Conservation (phyloP, 2,888 invertebrate species). For the Lepetodrilus schrolli region DNA sequence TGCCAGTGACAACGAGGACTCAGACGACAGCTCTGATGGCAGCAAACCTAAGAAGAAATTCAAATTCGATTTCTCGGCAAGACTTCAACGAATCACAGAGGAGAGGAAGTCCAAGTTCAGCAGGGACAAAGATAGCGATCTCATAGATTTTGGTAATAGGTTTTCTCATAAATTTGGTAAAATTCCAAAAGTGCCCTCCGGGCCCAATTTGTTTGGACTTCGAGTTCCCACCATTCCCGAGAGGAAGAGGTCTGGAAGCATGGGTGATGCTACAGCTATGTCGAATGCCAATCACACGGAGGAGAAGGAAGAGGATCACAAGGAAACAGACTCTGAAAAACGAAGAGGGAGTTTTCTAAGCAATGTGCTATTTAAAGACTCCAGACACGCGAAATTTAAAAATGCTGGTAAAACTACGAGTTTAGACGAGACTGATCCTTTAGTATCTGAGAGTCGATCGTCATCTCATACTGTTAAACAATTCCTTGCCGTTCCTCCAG, state of each 20-base stretch:
- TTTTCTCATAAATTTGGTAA: conserved; percentile 45
- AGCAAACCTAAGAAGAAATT: conserved; percentile 67
- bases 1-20: conserved; percentile 69
- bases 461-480: neutral
- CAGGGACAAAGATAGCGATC: conserved; percentile 52
- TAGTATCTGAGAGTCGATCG: neutral
- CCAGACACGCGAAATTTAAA: conserved; percentile 33
- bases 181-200: conserved; percentile 66
- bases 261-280: conserved; percentile 50
- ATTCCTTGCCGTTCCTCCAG: conserved; percentile 4
- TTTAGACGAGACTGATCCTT: neutral
- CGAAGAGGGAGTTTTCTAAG: conserved; percentile 44
- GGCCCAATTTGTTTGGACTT: conserved; percentile 67
- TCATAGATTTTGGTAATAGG: conserved; percentile 49
- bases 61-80: conserved; percentile 67
- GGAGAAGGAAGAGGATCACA: conserved; percentile 40
- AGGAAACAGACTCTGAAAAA: conserved; percentile 31
- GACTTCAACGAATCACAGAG: conserved; percentile 67
- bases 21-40: conserved; percentile 68
- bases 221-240: conserved; percentile 59
- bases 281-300: conserved; percentile 33
- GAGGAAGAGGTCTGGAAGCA: conserved; percentile 67
- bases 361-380: conserved; percentile 38
- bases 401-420: conserved; percentile 14
- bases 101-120: conserved; percentile 63